Evolutionary conservation across 2,888 invertebrate genomes (phyloP), one percentile per base, ranked within the genome.

Genomic region (Laothoe populi): DNA sequence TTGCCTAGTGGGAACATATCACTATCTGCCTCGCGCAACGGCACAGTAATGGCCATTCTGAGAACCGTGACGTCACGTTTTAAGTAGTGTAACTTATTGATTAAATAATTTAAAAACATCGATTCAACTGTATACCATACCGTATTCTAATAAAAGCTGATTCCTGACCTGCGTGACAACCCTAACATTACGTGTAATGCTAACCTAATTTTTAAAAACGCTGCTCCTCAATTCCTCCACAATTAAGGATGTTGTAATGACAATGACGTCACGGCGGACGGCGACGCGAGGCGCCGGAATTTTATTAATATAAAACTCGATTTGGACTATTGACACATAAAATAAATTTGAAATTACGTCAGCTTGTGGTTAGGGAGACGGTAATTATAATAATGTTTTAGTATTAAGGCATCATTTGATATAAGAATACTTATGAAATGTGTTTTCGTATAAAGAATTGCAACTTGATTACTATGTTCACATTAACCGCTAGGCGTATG

Each of bases 201-300:
- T 53, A 53, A 53, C 53, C 53, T 53, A 53, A 16, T 35, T 53
- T 53, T 2, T 21, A 49, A 53, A 49, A 53, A 31, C 16, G 35
- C 31, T 31, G n/a, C 16, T 31, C 3, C 31, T 53, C 49, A 53
- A 31, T 53, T 53, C 53, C 21, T 19, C 31, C 53, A 19, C 53
- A 53, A 53, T 53, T 53, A 53, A 26, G 8, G 31, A 49, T 49
- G 49, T 53, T 19, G 35, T 53, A 53, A 53, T 53, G 31, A 19
- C 16, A 26, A 31, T 35, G 53, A 53, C 16, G 26, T n/a, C n/a
- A n/a, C n/a, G 31, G 31, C 35, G 19, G 53, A 53, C 4, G 42
- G 35, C 5, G n/a, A 40, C 26, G 26, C 16, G 49, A 48, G 49
- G 11, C 35, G 53, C 21, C 19, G 7, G n/a, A 8, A 11, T 19